phyloP scores from a whole-genome alignment of 2,888 invertebrate genomes.

The Sminthurides aquaticus region DNA sequence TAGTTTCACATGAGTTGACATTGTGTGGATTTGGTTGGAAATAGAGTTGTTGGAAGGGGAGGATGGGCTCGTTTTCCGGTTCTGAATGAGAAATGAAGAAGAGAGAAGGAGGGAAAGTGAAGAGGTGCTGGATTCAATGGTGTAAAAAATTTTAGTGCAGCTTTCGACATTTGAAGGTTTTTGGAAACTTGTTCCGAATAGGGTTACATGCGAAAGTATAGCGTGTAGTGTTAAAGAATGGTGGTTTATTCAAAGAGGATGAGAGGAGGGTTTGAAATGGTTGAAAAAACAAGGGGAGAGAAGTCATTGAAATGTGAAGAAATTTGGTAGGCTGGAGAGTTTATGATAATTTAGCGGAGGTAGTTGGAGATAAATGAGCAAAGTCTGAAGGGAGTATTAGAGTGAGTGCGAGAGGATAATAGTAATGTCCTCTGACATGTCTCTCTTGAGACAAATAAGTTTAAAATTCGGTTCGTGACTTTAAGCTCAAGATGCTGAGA shows the following conservation, averaged over 20 bases:
- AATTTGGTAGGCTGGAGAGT: background rate
- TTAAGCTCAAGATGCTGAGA: background rate
- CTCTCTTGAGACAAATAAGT: conserved; percentile 14
- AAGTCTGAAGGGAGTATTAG: background rate
- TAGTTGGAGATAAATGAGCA: conserved; percentile 5
- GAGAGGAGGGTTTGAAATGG: conserved; percentile 1
- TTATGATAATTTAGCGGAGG: conserved; percentile 7
- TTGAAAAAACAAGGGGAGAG: background rate
- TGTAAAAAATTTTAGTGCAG: conserved; percentile 6
- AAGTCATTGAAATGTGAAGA: conserved; percentile 1
- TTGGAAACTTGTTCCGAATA: background rate
- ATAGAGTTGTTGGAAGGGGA: background rate
- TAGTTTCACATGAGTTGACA: background rate
- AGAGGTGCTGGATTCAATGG: conserved; percentile 6
- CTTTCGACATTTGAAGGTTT: background rate
- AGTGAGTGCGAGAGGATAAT: conserved; percentile 1
- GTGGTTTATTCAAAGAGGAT: background rate
- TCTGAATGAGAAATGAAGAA: background rate
- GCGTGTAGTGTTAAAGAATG: background rate
- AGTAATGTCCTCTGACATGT: conserved; percentile 16
- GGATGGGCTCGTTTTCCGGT: background rate
- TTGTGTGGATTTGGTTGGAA: background rate
- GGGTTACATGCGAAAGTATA: background rate
- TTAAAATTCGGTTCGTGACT: conserved; percentile 16
- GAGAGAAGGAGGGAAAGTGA: background rate